Evolutionary conservation across 2,113 vertebrate genomes (phyloP), one percentile per base, ranked within the genome.

Genomic region (Arvicanthis niloticus): DNA sequence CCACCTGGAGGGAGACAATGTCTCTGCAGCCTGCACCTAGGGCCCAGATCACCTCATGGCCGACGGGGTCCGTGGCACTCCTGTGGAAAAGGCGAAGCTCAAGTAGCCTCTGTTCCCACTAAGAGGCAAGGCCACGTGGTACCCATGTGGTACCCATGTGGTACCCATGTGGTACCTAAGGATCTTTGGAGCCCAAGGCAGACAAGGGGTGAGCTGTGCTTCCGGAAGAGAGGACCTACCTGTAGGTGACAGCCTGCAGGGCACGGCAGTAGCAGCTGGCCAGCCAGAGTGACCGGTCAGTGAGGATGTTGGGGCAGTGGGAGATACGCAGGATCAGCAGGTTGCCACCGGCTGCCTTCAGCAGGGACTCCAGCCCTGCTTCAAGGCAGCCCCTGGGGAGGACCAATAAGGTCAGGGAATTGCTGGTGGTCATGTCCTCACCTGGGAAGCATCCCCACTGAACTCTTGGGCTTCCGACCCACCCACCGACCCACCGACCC

Each of bases 191-290:
- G 60, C 76, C 56, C 0, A 2, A 68, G 45, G 60, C 70, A 22
- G 4, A 62, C 7, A 42, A 37, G 7, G 21, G 58, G 56, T 26
- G n/a, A 19, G 31, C 17, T 62, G 22, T 24, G 82, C 48, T 21
- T 68, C 89, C 2, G 22, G 62, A 7, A 7, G 15, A 22, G 17
- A 0, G 0, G 2, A 88, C 98, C 86, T 95, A 99, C 99, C 99
- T 99, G 98, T 99, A 99, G 1, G 99, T 99, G 95, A 99, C 99
- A 0, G 99, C 99, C 98, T 99, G 99, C 91, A 99, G 99, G 19
- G 99, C 99, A 0, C 99, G 99, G 98, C 99, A 99, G 98, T 99
- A 99, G 99, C 99, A 99, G 99, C 99, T 99, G 97, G 99, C 99
- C 98, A 99, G 98, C 99, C 99, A 99, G 95, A 99, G 99, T 0